A percentile compares a stretch with the other conserved stretches of the same genome.
These are phyloP conservation scores for Mesorhabditis belari DNA, from an alignment of 2,888 invertebrate genomes.

Conservation along the genomic window DNA sequence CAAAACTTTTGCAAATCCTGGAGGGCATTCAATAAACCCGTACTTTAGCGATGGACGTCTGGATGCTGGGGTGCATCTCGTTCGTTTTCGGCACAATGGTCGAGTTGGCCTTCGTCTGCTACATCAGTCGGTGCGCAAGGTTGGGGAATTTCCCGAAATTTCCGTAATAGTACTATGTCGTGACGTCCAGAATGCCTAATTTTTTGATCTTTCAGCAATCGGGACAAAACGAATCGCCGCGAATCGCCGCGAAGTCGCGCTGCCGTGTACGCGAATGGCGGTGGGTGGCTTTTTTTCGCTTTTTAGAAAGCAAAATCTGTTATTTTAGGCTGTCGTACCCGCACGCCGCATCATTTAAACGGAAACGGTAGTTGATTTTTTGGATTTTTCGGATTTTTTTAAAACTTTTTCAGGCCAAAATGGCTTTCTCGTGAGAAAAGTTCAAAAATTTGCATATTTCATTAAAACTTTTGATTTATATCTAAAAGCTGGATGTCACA, in stretches of 20 bases:
- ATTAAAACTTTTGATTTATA: no score
- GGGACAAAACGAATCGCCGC: no score
- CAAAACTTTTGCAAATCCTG: no score
- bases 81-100: conserved; percentile 53
- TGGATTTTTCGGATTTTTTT: no score
- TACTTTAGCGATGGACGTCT: conserved; percentile 51
- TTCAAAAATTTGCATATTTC: no score
- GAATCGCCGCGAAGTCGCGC: background rate
- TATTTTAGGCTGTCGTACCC: background rate
- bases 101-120: conserved; percentile 53
- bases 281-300: no score
- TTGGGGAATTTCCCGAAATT: background rate
- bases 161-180: background rate
- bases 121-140: conserved; percentile 49
- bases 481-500: no score
- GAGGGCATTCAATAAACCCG: no score
- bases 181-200: background rate
- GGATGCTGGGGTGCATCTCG: conserved; percentile 52
- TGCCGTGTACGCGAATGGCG: background rate
- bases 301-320: background rate
- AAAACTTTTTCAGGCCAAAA: no score
- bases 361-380: no score
- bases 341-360: background rate
- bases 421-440: no score
- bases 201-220: no score